These are phyloP conservation scores for Capromys pilorides DNA, from an alignment of 2,797 vertebrate genomes.

Conservation along the genomic window DNA sequence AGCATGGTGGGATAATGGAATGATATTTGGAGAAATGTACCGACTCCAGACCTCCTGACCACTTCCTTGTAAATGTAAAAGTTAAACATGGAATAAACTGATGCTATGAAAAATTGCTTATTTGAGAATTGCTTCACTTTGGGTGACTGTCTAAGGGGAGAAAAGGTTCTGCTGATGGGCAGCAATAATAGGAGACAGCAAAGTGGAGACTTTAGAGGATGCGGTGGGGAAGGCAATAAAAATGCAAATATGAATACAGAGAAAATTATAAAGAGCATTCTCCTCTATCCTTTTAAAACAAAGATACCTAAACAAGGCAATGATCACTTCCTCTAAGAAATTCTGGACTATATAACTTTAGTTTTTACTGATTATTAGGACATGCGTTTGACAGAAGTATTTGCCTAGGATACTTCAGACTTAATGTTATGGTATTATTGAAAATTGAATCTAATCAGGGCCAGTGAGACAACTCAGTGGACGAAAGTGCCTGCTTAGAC, in stretches of 20 bases:
- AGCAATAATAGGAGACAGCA: not conserved
- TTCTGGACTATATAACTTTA: not conserved
- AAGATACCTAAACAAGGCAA: not conserved
- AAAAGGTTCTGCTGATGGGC: not conserved
- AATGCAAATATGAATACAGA: not conserved
- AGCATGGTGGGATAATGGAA: not conserved
- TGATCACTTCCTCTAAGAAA: not conserved
- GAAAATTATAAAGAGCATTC: not conserved
- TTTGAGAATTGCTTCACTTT: not conserved
- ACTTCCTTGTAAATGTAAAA: not conserved
- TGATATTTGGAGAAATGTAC: not conserved
- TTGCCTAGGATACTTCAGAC: not conserved
- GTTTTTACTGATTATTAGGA: not conserved
- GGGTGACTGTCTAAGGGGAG: not conserved
- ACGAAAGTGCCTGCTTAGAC: too few species aligned
- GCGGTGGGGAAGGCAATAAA: not conserved
- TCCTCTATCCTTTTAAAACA: not conserved
- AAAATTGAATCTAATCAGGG: not conserved
- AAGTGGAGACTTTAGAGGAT: not conserved
- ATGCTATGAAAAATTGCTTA: conserved; percentile 20
- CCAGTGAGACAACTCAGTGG: too few species aligned
- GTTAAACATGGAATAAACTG: not conserved
- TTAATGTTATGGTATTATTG: not conserved
- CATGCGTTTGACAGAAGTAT: not conserved
- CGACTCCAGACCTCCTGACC: not conserved